Evolutionary conservation across 2,888 invertebrate genomes (phyloP).

Genomic region (Atherix ibis): DNA sequence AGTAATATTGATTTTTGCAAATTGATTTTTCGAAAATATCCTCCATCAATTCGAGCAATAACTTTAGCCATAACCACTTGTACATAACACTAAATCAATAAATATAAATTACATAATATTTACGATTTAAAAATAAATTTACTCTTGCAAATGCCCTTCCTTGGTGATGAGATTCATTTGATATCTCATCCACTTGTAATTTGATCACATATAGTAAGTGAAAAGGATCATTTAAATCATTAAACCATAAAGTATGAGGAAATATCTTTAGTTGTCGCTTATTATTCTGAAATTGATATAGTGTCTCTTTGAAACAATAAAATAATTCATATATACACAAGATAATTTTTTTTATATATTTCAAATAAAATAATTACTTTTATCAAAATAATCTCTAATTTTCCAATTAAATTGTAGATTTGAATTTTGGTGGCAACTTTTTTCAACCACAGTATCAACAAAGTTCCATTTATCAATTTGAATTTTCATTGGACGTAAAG

Average conservation of each 20-base stretch:
- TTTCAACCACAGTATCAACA: constrained; percentile 5
- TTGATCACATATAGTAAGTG: constrained; percentile 4
- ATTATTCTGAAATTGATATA: neutral
- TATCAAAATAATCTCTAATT: constrained; percentile 7
- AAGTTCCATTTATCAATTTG: constrained; percentile 4
- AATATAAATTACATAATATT: no score
- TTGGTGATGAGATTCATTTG: neutral
- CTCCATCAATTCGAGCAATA: constrained; percentile 6
- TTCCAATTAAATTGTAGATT: constrained; percentile 5
- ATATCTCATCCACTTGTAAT: constrained; percentile 2
- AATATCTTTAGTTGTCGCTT: constrained; percentile 3
- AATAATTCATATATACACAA: no score
- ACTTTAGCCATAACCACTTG: constrained; percentile 1
- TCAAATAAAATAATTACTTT: no score
- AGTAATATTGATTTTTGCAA: neutral
- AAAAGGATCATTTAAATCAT: neutral
- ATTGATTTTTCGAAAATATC: constrained; percentile 4
- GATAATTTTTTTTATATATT: no score
- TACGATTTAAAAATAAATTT: neutral
- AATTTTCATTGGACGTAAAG: constrained; percentile 2
- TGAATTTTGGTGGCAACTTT: constrained; percentile 7
- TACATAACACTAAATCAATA: constrained; percentile 9
- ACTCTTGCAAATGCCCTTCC: constrained; percentile 3
- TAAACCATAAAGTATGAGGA: constrained; percentile 5
- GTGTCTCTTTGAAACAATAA: no score